These are phyloP conservation scores for Crax fasciolata DNA, from an alignment of 2,797 vertebrate genomes.

Conservation along the genomic window DNA sequence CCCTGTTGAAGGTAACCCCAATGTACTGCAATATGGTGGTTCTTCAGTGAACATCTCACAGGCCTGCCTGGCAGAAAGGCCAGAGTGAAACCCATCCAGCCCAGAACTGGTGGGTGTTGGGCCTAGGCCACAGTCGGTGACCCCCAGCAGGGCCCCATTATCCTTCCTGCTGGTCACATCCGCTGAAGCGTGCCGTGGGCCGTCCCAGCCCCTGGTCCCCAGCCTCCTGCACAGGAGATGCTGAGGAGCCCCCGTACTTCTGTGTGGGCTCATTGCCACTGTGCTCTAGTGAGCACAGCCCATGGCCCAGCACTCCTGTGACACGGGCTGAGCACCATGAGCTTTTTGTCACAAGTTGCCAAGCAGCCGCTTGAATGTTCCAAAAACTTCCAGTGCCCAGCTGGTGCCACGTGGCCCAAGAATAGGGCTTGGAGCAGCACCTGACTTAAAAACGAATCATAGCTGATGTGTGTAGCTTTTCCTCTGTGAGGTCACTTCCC, in stretches of 20 bases:
- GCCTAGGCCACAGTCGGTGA: not conserved
- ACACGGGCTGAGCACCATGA: not conserved
- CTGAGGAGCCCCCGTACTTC: not conserved
- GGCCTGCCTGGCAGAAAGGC: accelerated
- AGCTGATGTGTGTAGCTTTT: not conserved
- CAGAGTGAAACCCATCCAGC: not conserved
- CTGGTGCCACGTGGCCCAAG: accelerated
- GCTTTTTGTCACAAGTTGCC: not conserved
- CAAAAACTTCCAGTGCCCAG: constrained; percentile 58
- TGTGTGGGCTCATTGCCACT: accelerated
- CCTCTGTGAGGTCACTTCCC: not conserved
- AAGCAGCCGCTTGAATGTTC: not conserved
- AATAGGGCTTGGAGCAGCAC: constrained; percentile 16
- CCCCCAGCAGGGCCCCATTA: not conserved
- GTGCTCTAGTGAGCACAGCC: accelerated
- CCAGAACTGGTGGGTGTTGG: not conserved
- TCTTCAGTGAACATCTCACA: not conserved
- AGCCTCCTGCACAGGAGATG: not conserved
- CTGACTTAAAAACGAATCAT: not conserved
- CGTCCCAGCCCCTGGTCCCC: not conserved
- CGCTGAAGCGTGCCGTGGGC: not conserved
- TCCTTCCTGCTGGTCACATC: not conserved
- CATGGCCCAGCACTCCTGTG: accelerated
- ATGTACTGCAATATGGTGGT: not conserved
- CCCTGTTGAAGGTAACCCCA: not conserved